Evolutionary conservation across 2,888 invertebrate species (phyloP), one percentile per base, ranked within the genome.

Genomic region (Trichogramma dendrolimi): DNA sequence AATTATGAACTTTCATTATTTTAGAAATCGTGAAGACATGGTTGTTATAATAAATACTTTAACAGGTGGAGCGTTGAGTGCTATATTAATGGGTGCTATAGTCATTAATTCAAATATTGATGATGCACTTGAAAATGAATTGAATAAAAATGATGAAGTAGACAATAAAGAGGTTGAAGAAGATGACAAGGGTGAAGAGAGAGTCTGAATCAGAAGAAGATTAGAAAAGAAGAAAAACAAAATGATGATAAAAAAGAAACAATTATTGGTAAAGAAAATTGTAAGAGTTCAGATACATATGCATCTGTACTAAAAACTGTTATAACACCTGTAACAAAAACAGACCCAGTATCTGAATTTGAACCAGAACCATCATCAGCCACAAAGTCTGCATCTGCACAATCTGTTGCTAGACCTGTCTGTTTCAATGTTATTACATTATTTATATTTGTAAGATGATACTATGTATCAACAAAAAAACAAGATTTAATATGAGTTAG

Each of bases 11-110:
- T 7, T n/a, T n/a, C n/a, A n/a, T 5, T 61, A 58, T 61, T 66
- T 58, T 74, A 92, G 94, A 78, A 87, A 87, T 81, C 82, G 93
- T 67, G 90, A 90, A 69, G 92, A 92, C 69, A 82, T 97, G 69
- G 87, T 89, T 6, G 85, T 86, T 73, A 83, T 96, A 44, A 93
- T 96, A 75, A 82, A 83, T 50, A 85, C 88, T 67, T 80, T 94
- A 57, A 87, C 87, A 60, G 85, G 83, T 71, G 89, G 89, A 14
- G 89, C 91, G 72, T 86, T 86, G 64, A 83, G 85, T 39, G 85
- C 85, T 62, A 75, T 83, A 64, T 83, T 85, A 39, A 81, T 85
- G 53, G 82, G 84, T 11, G 87, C 87, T 63, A 87, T 87, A 64
- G 87, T 87, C 64, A 67, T 68, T 51, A 46, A 51, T 50, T 62